Base-by-base conservation (phyloP, 2,888 invertebrate species). In the Priocnemis perturbator region DNA sequence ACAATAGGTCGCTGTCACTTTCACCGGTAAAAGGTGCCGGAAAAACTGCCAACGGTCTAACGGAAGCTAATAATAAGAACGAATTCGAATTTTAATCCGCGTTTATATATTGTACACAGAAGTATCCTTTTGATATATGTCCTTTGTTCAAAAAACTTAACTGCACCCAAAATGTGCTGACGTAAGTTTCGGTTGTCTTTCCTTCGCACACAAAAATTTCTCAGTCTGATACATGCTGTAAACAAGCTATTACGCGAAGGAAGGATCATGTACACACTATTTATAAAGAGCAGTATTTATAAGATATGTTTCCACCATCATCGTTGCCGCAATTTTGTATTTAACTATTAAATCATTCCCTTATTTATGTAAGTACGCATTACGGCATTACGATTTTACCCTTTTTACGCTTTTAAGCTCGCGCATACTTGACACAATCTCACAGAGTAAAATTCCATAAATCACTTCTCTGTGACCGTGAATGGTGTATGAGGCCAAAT, bases 331-430 rank as follows among this genome's bases (percentile, higher is more conserved):
- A 52, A 58, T 67, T 69, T 67, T 71, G 17, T 76, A 71, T 17
- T 68, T 52, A 20, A 9, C n/a, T 56, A 63, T 64, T 63, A 59
- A 73, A 64, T 60, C 61, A 63, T 72, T 76, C 19, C 65, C 69
- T 60, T 78, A 78, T 78, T 78, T 67, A 89, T 90, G 73, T 87
- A 56, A 37, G 37, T 53, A 67, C 64, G 48, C 37, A 64, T 67
- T 60, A 45, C 60, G 30, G 23, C 55, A 53, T 19, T 19, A 21
- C 47, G 55, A 48, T 64, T 55, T 61, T 9, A 14, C 14, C 50
- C 9, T n/a, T n/a, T 19, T 50, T 50, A 50, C n/a, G 1, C 4
- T 37, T 9, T 37, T 37, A 11, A 37, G 7, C 37, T 37, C n/a
- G 37, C 1, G 37, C 7, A 37, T 37, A 3, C 7, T 9, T 11